Conservation (phyloP, 2,888 invertebrate species). For the Agrotis clavis region DNA sequence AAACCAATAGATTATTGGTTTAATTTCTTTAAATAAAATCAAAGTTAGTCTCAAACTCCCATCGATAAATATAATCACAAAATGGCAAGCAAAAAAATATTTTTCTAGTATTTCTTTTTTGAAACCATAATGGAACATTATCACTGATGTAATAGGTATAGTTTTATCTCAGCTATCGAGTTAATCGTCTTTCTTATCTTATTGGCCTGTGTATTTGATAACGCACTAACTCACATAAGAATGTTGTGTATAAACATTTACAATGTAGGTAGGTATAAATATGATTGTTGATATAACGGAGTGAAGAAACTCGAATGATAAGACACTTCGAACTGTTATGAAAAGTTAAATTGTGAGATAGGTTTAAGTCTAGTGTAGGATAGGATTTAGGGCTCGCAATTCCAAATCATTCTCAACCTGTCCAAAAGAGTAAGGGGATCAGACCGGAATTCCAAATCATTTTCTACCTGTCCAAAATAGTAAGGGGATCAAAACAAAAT, state of each 20-base stretch:
- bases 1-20: no score
- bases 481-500: no score
- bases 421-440: no score
- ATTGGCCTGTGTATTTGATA: slow-evolving; percentile 56
- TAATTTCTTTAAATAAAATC: not conserved
- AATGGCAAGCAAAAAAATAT: no score
- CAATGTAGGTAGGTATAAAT: slow-evolving; percentile 13
- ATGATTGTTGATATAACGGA: slow-evolving; percentile 28
- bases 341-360: no score
- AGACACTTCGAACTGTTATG: not conserved
- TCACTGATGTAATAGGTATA: slow-evolving; percentile 34
- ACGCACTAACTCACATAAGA: slow-evolving; percentile 20
- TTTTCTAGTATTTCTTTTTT: not conserved
- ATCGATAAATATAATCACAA: no score
- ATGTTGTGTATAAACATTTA: slow-evolving; percentile 31
- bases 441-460: no score
- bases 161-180: slow-evolving; percentile 52
- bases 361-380: no score
- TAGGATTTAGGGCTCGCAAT: no score
- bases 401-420: no score
- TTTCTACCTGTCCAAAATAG: no score
- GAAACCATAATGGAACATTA: slow-evolving; percentile 23
- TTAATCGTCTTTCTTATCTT: slow-evolving; percentile 62
- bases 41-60: not conserved
- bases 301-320: slow-evolving; percentile 21